Evolutionary conservation across 2,888 invertebrate species (phyloP).

Genomic region (Bombylius major): DNA sequence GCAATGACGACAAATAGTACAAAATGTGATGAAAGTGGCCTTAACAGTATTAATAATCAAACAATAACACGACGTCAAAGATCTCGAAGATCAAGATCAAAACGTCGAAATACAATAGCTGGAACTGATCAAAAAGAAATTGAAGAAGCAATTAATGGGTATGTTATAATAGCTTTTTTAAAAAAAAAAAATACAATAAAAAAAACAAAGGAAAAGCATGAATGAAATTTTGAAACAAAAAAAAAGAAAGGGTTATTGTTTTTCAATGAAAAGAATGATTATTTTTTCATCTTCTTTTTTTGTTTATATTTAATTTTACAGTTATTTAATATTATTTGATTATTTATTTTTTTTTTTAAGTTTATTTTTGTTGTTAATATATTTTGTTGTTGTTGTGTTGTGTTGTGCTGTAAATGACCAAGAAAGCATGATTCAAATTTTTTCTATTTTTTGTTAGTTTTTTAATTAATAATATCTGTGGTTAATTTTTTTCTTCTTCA

Average conservation of each 20-base stretch:
- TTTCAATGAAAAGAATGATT: neutral
- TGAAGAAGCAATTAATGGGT: conserved; percentile 73
- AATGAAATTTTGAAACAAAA: neutral
- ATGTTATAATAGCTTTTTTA: conserved; percentile 34
- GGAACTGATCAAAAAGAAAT: conserved; percentile 85
- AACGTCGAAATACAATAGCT: conserved; percentile 81
- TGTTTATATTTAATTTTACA: no score
- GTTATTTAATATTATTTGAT: no score
- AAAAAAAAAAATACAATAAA: neutral
- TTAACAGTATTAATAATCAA: conserved; percentile 39
- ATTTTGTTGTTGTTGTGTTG: neutral
- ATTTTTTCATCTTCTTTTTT: no score
- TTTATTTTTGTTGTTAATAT: no score
- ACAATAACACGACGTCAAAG: conserved; percentile 57
- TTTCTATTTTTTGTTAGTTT: neutral
- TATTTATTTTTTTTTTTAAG: no score
- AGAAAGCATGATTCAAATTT: neutral
- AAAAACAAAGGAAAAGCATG: neutral
- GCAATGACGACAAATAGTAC: neutral
- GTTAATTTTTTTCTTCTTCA: no score
- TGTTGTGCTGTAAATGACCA: neutral
- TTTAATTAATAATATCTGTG: no score
- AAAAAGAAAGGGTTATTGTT: neutral
- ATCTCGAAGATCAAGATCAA: conserved; percentile 62
- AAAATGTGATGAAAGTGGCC: conserved; percentile 16